phyloP scores from a whole-genome alignment of 2,797 vertebrate species.

The Arctocebus calabarensis region DNA sequence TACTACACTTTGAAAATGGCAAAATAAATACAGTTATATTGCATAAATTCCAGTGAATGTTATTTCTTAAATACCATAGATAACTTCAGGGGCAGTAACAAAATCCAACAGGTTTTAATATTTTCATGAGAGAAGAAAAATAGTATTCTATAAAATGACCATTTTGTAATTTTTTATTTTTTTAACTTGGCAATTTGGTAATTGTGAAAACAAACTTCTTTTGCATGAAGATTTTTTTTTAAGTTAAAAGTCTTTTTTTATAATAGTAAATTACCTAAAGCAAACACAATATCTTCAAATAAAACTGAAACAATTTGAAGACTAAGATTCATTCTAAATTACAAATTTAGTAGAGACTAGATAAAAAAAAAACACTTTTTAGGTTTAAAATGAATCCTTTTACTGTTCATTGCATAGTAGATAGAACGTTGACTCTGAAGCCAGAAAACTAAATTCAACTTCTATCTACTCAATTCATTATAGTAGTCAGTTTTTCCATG shows the following conservation, averaged over 20 bases:
- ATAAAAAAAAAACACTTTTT: neutral
- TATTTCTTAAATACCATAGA: conserved; percentile 27
- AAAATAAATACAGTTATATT: neutral
- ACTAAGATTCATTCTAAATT: neutral
- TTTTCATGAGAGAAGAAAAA: conserved; percentile 37
- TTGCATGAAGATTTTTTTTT: neutral
- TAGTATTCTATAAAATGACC: neutral
- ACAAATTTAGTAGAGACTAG: neutral
- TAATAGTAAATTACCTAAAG: neutral
- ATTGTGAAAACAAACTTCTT: neutral
- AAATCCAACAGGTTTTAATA: neutral
- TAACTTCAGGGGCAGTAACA: neutral
- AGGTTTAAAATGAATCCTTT: neutral
- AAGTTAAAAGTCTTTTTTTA: neutral
- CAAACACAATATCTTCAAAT: conserved; percentile 37
- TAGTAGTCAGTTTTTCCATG: neutral
- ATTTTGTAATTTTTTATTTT: neutral
- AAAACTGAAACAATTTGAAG: neutral
- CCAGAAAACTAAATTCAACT: neutral
- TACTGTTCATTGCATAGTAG: neutral
- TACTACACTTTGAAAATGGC: neutral
- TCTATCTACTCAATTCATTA: neutral
- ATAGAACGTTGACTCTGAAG: neutral
- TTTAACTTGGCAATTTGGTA: conserved; percentile 8
- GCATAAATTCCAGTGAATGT: neutral